Conservation (phyloP, 2,888 invertebrate genomes). For the Lasius fuliginosus region DNA sequence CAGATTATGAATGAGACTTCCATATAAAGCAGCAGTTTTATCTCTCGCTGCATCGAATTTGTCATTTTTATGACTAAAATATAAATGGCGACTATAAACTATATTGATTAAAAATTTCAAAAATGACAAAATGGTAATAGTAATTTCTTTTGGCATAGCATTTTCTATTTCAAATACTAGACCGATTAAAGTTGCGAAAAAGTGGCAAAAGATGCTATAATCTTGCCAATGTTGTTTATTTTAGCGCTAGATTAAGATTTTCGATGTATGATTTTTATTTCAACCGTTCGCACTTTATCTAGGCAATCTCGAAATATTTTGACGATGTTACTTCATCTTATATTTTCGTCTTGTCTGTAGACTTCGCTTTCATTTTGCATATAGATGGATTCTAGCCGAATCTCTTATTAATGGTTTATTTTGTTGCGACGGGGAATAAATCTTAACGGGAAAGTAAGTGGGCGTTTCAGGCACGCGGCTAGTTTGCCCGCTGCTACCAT, state of each 20-base stretch:
- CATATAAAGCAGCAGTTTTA: no score
- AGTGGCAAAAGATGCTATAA: no score
- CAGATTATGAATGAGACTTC: no score
- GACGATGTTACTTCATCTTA: not conserved
- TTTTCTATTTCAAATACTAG: no score
- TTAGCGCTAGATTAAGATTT: not conserved
- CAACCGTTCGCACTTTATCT: not conserved
- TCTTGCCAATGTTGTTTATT: not conserved
- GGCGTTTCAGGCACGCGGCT: slow-evolving; percentile 59
- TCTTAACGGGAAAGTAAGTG: slow-evolving; percentile 56
- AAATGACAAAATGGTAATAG: no score
- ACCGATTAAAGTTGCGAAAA: no score
- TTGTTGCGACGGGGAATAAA: slow-evolving; percentile 48
- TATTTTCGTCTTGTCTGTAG: slow-evolving; percentile 8
- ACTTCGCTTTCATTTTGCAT: slow-evolving; percentile 43
- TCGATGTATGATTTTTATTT: not conserved
- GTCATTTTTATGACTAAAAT: no score
- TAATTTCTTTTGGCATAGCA: no score
- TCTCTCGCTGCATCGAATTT: no score
- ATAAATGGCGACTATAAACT: no score
- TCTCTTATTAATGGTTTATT: slow-evolving; percentile 53
- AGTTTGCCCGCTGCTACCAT: slow-evolving; percentile 64
- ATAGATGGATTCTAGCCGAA: slow-evolving; percentile 47
- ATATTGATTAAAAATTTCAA: no score
- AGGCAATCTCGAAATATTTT: not conserved